Conservation (phyloP, 1,140 invertebrate species). For the Dreissena polymorpha region DNA sequence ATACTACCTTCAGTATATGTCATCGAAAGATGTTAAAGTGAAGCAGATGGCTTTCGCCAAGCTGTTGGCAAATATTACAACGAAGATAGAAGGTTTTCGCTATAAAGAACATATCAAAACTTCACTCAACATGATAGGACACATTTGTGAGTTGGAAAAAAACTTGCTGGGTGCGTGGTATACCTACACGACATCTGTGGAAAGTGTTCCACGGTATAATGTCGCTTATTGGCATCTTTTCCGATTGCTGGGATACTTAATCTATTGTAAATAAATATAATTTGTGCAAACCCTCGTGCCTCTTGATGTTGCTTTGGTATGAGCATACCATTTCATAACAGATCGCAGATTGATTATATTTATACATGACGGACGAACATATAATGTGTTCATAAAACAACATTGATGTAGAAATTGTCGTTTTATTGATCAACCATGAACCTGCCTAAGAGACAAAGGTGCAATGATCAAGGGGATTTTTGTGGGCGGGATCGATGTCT, state of each 20-base stretch:
- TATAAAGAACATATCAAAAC: not conserved
- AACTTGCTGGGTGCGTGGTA: not conserved
- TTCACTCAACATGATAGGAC: not conserved
- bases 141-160: not conserved
- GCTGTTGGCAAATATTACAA: not conserved
- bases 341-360: too few relatives aligned
- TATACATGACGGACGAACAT: too few relatives aligned
- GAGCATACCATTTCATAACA: too few relatives aligned
- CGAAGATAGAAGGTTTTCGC: not conserved
- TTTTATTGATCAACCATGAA: too few relatives aligned
- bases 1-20: not conserved
- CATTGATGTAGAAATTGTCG: too few relatives aligned
- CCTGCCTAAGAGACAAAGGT: too few relatives aligned
- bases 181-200: not conserved
- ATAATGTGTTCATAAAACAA: too few relatives aligned
- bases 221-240: not conserved
- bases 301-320: too few relatives aligned
- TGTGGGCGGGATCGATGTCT: too few relatives aligned
- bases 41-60: not conserved
- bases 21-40: not conserved
- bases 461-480: too few relatives aligned
- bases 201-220: not conserved
- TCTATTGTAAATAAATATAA: not conserved
- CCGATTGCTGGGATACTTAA: not conserved
- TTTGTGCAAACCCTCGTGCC: not conserved